phyloP scores from a whole-genome alignment of 2,113 vertebrate species.

The Pyrgilauda ruficollis region DNA sequence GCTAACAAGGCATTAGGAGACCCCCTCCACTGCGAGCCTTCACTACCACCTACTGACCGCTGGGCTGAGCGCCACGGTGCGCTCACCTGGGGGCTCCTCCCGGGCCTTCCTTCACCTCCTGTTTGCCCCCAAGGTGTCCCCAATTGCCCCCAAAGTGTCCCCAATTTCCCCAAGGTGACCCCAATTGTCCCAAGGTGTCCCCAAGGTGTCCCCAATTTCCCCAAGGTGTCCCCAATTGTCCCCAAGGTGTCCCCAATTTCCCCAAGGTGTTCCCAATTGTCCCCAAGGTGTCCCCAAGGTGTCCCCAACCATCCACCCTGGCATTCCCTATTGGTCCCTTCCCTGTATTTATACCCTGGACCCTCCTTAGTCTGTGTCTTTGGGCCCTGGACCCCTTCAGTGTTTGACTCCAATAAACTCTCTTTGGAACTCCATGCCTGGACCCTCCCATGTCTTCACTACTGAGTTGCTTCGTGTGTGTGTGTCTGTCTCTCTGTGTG shows the following conservation, averaged over 20 bases:
- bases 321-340: background rate
- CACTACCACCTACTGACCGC: slow-evolving; percentile 56
- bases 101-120: too few species aligned
- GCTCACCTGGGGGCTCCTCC: background rate
- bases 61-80: slow-evolving; percentile 41
- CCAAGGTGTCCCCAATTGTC: too few species aligned
- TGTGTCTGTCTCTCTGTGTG: background rate
- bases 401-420: background rate
- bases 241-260: too few species aligned
- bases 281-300: too few species aligned
- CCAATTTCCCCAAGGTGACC: too few species aligned
- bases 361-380: background rate
- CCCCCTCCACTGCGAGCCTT: slow-evolving; percentile 28
- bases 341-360: background rate
- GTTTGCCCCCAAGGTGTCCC: too few species aligned
- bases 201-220: too few species aligned
- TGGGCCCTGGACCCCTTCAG: background rate
- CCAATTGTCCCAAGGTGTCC: too few species aligned
- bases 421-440: background rate
- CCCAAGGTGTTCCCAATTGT: too few species aligned
- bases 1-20: slow-evolving; percentile 44
- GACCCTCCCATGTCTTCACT: background rate
- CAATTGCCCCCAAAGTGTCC: too few species aligned
- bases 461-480: background rate
- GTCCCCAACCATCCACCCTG: too few species aligned